These are phyloP conservation scores for Hemibagrus guttatus DNA, from an alignment of 2,797 vertebrate species.

Conservation along the genomic window DNA sequence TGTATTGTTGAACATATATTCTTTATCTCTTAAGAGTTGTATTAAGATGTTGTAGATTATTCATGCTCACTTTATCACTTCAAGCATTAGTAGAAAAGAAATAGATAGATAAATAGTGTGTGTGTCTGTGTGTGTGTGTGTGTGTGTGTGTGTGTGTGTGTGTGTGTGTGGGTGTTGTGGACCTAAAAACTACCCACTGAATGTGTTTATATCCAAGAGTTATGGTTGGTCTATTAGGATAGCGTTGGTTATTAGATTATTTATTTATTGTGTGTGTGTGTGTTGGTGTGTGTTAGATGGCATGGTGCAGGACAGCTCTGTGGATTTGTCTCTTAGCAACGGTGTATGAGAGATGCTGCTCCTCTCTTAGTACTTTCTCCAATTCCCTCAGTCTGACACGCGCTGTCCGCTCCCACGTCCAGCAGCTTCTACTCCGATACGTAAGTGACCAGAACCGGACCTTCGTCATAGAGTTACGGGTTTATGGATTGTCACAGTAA, in stretches of 20 bases:
- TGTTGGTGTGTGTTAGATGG: slow-evolving; percentile 23
- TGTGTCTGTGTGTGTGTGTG: neutral
- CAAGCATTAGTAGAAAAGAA: too few relatives aligned
- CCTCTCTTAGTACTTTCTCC: slow-evolving; percentile 52
- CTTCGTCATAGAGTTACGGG: too few relatives aligned
- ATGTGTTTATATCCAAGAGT: neutral
- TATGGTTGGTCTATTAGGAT: neutral
- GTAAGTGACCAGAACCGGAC: slow-evolving; percentile 61
- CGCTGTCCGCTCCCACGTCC: slow-evolving; percentile 63
- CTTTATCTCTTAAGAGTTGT: too few relatives aligned
- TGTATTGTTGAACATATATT: too few relatives aligned
- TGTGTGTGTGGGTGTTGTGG: neutral
- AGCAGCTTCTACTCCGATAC: slow-evolving; percentile 70
- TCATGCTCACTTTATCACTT: neutral
- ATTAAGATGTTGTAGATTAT: neutral
- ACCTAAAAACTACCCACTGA: neutral
- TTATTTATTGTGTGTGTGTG: neutral
- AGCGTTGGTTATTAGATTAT: neutral
- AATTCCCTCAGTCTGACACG: slow-evolving; percentile 66
- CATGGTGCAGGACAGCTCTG: neutral
- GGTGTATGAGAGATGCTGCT: slow-evolving; percentile 21
- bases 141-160: too few relatives aligned
- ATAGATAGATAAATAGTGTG: too few relatives aligned
- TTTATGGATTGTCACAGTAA: too few relatives aligned
- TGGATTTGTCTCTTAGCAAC: slow-evolving; percentile 54